Conservation (phyloP, 2,113 vertebrate genomes). For the Pelecanoides urinatrix region DNA sequence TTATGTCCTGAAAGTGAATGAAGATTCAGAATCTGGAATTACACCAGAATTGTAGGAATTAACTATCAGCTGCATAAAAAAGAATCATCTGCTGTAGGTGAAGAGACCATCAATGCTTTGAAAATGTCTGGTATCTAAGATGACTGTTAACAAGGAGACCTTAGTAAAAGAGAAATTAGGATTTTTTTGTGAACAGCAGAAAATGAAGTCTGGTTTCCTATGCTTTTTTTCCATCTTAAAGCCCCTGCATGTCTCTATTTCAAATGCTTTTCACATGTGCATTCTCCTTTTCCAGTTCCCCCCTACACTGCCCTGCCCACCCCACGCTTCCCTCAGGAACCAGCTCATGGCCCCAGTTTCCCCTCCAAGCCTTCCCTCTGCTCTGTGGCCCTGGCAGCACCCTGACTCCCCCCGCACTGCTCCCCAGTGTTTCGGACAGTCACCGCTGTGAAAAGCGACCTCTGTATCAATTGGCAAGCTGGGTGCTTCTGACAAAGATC, state of each 20-base stretch:
- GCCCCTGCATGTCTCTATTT: neutral
- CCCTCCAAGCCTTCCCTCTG: neutral
- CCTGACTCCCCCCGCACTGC: neutral
- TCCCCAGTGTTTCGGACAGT: rapidly evolving
- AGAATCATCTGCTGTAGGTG: neutral
- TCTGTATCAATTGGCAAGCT: neutral
- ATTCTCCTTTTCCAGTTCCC: neutral
- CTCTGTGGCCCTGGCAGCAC: neutral
- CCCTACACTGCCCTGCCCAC: neutral
- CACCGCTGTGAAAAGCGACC: neutral
- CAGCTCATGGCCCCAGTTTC: neutral
- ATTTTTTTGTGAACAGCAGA: neutral
- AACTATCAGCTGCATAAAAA: slow-evolving; percentile 26
- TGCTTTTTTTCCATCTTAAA: neutral
- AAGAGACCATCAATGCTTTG: slow-evolving; percentile 28
- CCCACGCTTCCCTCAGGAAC: rapidly evolving
- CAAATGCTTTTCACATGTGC: rapidly evolving
- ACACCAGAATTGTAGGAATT: slow-evolving; percentile 22
- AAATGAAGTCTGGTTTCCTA: neutral
- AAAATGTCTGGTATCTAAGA: neutral
- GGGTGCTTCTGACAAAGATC: neutral
- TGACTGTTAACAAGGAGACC: neutral
- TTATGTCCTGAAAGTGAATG: neutral
- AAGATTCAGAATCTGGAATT: slow-evolving; percentile 40
- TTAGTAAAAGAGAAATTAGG: neutral